phyloP scores from a whole-genome alignment of 2,113 vertebrate genomes.

The Aegithalos caudatus region DNA sequence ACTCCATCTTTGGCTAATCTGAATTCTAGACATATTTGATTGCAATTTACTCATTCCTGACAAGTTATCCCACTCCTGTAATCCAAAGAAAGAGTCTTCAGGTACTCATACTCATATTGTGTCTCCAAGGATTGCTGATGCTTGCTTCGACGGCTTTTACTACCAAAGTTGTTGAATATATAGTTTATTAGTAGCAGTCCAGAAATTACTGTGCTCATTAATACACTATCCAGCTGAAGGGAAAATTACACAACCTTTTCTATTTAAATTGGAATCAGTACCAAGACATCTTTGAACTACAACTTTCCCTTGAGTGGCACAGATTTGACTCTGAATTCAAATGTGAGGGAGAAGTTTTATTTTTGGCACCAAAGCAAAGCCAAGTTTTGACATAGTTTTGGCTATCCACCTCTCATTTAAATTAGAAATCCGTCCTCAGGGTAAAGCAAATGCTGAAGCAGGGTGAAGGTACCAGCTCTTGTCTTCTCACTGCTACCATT shows the following conservation, averaged over 20 bases:
- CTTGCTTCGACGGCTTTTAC: background rate
- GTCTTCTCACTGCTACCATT: background rate
- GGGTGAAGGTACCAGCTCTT: background rate
- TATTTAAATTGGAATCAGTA: background rate
- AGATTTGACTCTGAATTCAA: background rate
- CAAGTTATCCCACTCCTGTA: background rate
- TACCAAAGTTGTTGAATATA: background rate
- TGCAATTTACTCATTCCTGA: slow-evolving; percentile 37
- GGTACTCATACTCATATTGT: background rate
- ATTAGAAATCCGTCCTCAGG: background rate
- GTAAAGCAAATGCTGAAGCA: background rate
- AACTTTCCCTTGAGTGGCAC: background rate
- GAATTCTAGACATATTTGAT: slow-evolving; percentile 50
- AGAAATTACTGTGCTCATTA: slow-evolving; percentile 10
- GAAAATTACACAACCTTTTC: background rate
- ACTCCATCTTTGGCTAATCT: slow-evolving; percentile 23
- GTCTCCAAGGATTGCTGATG: slow-evolving; percentile 40
- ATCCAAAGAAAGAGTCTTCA: slow-evolving; percentile 29
- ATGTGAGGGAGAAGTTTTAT: background rate
- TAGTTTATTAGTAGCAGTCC: background rate
- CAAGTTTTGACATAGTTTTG: background rate
- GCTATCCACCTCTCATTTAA: background rate
- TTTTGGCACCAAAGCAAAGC: background rate
- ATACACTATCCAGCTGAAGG: background rate
- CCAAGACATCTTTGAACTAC: background rate